Base-by-base conservation (phyloP, 2,797 vertebrate species). In the Echiichthys vipera region DNA sequence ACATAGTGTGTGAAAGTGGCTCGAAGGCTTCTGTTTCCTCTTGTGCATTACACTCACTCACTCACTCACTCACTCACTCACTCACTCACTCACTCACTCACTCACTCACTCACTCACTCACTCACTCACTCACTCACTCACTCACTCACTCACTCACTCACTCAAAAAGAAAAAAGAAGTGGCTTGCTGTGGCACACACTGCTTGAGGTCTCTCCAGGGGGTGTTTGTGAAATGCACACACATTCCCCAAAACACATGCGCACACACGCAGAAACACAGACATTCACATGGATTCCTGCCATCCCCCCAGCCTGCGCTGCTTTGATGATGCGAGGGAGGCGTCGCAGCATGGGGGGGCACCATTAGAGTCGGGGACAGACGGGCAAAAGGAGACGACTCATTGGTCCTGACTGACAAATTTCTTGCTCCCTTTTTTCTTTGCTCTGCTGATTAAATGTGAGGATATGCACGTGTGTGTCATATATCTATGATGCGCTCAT, bases 351-450 rank as follows among this genome's bases (percentile, higher is more conserved):
- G 91, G 83, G 87, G 86, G 87, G 88, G 65, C 50, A 37, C 86
- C 89, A 93, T 92, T 93, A 89, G 83, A 91, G 74, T 73, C 69
- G 15, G 81, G 84, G 89, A 89, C 85, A 91, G 84, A 88, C 86
- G 75, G 77, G 85, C 47, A 25, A 87, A 86, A 77, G 84, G 65
- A 88, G 84, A 90, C 85, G 70, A 88, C 80, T 89, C 89, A 88
- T 87, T 89, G 81, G 82, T 85, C 85, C 84, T 84, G 85, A 91
- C 87, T 86, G 88, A 91, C 87, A 88, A 86, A 81, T 84, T 77
- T 85, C 80, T 78, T 80, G 55, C 64, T 54, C 39, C 59, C 29
- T 62, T 50, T 18, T 73, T 74, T 71, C 71, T 25, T 9, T 62
- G 66, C 51, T 51, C 58, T 78, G 46, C 53, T 67, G 65, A 83